A percentile compares a stretch with the other conserved stretches of the same genome.
Evolutionary conservation across 2,888 invertebrate genomes (phyloP).

Genomic region (Xestobium rufovillosum): DNA sequence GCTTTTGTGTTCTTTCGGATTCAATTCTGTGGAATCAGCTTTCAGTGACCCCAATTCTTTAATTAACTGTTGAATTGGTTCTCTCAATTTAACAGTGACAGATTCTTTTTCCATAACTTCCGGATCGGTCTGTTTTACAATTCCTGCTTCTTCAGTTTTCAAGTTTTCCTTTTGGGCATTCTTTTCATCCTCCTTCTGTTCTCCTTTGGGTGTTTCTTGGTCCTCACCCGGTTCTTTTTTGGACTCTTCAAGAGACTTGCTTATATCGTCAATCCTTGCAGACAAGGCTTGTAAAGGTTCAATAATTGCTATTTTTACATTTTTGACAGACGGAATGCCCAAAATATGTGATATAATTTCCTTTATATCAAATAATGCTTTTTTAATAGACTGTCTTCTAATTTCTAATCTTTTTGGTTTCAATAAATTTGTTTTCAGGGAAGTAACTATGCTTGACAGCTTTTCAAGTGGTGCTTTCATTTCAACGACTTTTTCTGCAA

Average conservation of each 20-base stretch:
- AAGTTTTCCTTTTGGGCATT: neutral
- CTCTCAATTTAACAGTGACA: neutral
- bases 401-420: conserved; percentile 3
- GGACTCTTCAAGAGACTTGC: too few relatives aligned
- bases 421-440: neutral
- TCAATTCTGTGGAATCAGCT: neutral
- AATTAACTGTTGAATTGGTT: neutral
- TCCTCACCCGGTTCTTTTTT: too few relatives aligned
- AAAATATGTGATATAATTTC: too few relatives aligned
- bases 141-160: neutral
- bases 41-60: neutral
- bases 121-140: neutral
- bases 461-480: conserved; percentile 5
- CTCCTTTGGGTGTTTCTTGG: conserved; percentile 3
- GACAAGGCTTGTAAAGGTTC: conserved; percentile 14
- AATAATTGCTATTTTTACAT: too few relatives aligned
- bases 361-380: neutral
- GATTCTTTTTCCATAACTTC: neutral
- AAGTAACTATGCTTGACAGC: neutral
- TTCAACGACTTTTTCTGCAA: neutral
- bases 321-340: too few relatives aligned
- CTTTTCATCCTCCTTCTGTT: neutral
- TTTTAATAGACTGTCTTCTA: neutral
- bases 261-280: conserved; percentile 14
- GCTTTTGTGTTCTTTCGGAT: conserved; percentile 4